Percentiles rank a stretch among this genome's conserved stretches.
Evolutionary conservation across 2,888 invertebrate species (phyloP).

Genomic region (Coenonympha glycerion): DNA sequence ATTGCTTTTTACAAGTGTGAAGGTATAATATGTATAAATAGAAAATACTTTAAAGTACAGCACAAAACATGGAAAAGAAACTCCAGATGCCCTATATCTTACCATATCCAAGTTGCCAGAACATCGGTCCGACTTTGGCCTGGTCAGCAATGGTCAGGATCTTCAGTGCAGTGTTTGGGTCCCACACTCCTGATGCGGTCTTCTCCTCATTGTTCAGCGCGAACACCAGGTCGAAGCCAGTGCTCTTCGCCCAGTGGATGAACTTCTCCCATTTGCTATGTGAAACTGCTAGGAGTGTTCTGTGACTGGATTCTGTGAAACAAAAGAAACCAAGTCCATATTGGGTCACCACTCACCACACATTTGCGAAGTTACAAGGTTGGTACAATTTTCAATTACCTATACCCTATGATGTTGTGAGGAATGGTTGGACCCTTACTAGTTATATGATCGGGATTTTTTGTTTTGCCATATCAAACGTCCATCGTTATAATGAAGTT

Average conservation of each 20-base stretch:
- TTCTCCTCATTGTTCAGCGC: constrained; percentile 78
- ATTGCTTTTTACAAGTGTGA: no score
- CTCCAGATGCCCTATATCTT: constrained; percentile 31
- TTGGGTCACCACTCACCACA: neutral
- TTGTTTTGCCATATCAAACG: no score
- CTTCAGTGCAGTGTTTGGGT: constrained; percentile 79
- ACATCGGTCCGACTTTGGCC: constrained; percentile 77
- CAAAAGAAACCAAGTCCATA: neutral
- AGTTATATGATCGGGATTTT: no score
- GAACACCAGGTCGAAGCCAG: constrained; percentile 80
- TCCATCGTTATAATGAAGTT: no score
- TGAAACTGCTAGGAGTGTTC: constrained; percentile 37
- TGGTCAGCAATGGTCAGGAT: constrained; percentile 82
- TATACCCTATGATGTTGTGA: no score
- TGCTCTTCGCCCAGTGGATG: constrained; percentile 67
- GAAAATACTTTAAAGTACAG: no score
- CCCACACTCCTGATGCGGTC: constrained; percentile 76
- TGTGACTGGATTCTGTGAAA: constrained; percentile 4
- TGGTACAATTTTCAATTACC: no score
- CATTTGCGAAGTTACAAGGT: no score
- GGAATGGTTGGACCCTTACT: no score
- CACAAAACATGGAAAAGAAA: no score
- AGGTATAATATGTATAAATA: no score
- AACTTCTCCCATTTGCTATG: constrained; percentile 54
- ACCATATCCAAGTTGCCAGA: constrained; percentile 86